These are phyloP conservation scores for Alauda arvensis DNA, from an alignment of 2,797 vertebrate genomes.

Conservation along the genomic window DNA sequence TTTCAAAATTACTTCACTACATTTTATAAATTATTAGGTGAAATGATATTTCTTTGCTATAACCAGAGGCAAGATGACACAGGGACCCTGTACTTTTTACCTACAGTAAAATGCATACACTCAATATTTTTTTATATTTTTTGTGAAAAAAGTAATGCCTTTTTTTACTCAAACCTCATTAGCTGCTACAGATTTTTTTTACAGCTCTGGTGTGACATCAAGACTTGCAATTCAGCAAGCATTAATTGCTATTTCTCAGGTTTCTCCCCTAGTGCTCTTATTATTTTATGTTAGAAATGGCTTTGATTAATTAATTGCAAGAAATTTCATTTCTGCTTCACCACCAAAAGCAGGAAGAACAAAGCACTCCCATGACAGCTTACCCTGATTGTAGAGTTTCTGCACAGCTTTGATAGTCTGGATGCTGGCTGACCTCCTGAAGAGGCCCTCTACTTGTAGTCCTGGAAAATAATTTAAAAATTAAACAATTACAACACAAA, in stretches of 20 bases:
- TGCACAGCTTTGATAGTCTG: conserved; percentile 82
- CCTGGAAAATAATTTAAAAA: conserved; percentile 62
- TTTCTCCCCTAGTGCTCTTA: neutral
- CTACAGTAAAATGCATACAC: neutral
- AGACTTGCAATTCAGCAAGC: neutral
- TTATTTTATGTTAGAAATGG: conserved; percentile 6
- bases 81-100: neutral
- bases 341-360: neutral
- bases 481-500: neutral
- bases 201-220: neutral
- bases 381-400: conserved; percentile 85
- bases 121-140: neutral
- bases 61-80: neutral
- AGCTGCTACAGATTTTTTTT: neutral
- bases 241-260: neutral
- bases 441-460: conserved; percentile 80
- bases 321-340: neutral
- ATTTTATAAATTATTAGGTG: neutral
- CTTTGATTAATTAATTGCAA: conserved; percentile 9
- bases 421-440: conserved; percentile 80
- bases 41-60: neutral
- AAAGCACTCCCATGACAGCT: neutral
- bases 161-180: neutral
- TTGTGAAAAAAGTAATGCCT: neutral
- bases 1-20: neutral